Evolutionary conservation across 1,140 invertebrate genomes (phyloP), one percentile per base, ranked within the genome.

Genomic region (Ceratina australensis): DNA sequence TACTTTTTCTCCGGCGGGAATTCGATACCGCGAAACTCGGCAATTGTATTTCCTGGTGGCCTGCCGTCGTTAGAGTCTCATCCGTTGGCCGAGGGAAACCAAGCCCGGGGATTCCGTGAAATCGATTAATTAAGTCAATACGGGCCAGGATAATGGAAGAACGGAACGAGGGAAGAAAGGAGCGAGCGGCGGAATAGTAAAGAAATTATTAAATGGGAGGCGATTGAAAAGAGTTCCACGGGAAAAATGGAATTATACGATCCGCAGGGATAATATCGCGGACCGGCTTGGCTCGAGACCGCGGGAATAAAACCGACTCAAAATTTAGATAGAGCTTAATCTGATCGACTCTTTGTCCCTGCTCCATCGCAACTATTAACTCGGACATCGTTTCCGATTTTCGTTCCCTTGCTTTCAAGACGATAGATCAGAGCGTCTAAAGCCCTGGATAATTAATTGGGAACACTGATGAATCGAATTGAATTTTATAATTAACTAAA

Each of bases 21-120:
- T 73, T 67, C 60, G 68, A 83, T 78, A 49, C 65, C 54, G 63
- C 76, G 60, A 75, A 72, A 69, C 69, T 68, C 22, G 61, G 42
- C 80, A 83, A 83, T 83, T 83, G 73, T 82, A 83, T 71, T 79
- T 74, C 71, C 65, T 49, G 33, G 33, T 56, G 22, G 64, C 63
- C 65, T 50, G 59, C 49, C 65, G 47, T 61, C 84, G 80, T 76
- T 83, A 81, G 80, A 72, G 74, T 72, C 77, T 73, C 75, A 64
- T 86, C 76, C 50, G 72, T 42, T 54, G 57, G 68, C 33, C 3
- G 47, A 28, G 64, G 50, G 56, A 71, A 64, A 69, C 26, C 65
- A 24, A 63, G 28, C 50, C 18, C 20, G 20, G 13, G 59, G 15
- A 33, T 52, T 52, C 56, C 66, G 26, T 52, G 3, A 61, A 61